A percentile compares a stretch with the other conserved stretches of the same genome.
Conservation (phyloP, 2,888 invertebrate genomes). For the Scrobipalpa costella region DNA sequence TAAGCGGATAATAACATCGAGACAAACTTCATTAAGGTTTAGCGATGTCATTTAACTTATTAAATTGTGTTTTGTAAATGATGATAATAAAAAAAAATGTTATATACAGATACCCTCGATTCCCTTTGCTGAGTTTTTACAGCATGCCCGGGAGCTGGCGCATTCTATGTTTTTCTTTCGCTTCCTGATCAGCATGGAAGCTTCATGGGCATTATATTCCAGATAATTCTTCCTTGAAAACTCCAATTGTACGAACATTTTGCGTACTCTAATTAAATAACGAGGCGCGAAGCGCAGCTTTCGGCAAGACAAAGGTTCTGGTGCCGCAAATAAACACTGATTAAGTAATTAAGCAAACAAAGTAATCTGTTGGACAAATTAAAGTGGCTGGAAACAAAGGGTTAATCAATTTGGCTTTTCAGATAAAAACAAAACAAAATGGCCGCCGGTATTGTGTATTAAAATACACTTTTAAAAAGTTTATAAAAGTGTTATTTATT, state of each 20-base stretch:
- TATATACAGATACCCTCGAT: no score
- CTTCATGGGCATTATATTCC: no score
- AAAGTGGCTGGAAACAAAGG: constrained; percentile 16
- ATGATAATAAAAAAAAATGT: no score
- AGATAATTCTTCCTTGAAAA: no score
- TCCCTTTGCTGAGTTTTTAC: no score
- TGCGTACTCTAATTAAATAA: not conserved
- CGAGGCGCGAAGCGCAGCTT: not conserved
- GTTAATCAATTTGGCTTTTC: not conserved
- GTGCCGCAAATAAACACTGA: constrained; percentile 9
- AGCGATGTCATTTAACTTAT: no score
- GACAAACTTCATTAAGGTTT: no score
- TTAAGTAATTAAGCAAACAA: constrained; percentile 18
- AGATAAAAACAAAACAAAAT: not conserved
- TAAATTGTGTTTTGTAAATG: no score
- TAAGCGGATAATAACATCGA: no score
- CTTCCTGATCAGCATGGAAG: no score
- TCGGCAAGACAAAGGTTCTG: constrained; percentile 7
- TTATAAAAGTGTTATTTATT: not conserved
- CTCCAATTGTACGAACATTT: not conserved
- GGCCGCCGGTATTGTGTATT: not conserved
- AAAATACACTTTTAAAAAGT: not conserved
- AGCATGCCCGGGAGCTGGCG: no score
- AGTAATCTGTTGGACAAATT: constrained; percentile 14
- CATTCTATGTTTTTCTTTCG: no score